Conservation (phyloP, 2,888 invertebrate species). For the Dascillus cervinus region DNA sequence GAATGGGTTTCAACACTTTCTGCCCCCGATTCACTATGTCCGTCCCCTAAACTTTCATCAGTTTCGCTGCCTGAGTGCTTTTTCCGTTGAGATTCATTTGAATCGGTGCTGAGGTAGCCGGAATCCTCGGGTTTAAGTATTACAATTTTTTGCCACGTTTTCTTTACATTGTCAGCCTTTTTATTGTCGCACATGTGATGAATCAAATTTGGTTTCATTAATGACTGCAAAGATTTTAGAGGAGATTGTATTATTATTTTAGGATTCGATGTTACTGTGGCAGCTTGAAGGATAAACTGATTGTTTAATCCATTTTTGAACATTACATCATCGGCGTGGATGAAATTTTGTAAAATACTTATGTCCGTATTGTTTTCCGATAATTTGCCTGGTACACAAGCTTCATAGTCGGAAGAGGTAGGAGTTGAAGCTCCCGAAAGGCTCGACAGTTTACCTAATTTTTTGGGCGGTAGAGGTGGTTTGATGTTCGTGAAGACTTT, state of each 20-base stretch:
- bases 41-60: slow-evolving; percentile 69
- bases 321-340: slow-evolving; percentile 21
- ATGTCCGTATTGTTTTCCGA: slow-evolving; percentile 10
- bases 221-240: slow-evolving; percentile 13
- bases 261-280: slow-evolving; percentile 15
- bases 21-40: slow-evolving; percentile 78
- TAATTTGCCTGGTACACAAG: slow-evolving; percentile 32
- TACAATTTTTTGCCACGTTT: slow-evolving; percentile 30
- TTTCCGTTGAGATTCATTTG: slow-evolving; percentile 50
- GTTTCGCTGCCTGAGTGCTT: slow-evolving; percentile 53
- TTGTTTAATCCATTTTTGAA: slow-evolving; percentile 31
- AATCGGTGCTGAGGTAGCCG: slow-evolving; percentile 80
- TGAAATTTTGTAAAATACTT: slow-evolving; percentile 20
- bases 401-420: slow-evolving; percentile 22
- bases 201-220: slow-evolving; percentile 3
- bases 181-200: too few relatives aligned
- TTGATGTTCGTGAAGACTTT: slow-evolving; percentile 39
- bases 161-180: slow-evolving; percentile 26
- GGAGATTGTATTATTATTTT: slow-evolving; percentile 10
- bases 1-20: slow-evolving; percentile 84
- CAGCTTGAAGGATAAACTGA: slow-evolving; percentile 30
- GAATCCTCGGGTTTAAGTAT: slow-evolving; percentile 54
- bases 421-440: slow-evolving; percentile 20
- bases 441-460: slow-evolving; percentile 44
- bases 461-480: slow-evolving; percentile 54